A percentile compares a stretch with the other conserved stretches of the same genome.
Evolutionary conservation across 2,797 vertebrate species (phyloP).

Genomic region (Falco novaeseelandiae): DNA sequence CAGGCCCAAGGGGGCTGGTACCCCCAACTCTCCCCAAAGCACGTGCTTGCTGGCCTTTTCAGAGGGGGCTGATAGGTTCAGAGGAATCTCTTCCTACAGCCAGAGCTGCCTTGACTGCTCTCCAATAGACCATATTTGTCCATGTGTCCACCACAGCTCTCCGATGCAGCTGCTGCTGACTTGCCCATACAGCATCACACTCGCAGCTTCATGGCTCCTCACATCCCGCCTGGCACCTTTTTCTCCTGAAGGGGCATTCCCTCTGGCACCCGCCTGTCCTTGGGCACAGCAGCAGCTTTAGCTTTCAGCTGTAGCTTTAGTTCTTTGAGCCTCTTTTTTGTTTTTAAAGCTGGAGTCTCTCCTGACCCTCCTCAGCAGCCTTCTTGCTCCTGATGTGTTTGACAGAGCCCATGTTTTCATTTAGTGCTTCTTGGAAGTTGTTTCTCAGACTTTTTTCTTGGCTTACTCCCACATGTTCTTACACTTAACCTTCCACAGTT

Average conservation of each 20-base stretch:
- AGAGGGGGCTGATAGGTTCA: background rate
- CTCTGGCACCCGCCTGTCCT: background rate
- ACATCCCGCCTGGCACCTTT: background rate
- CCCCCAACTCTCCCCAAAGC: background rate
- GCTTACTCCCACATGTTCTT: slow-evolving; percentile 15
- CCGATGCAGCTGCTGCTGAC: background rate
- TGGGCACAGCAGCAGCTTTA: background rate
- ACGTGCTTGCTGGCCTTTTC: background rate
- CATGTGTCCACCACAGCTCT: background rate
- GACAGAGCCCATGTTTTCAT: slow-evolving; percentile 49
- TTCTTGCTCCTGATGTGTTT: slow-evolving; percentile 7
- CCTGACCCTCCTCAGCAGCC: background rate
- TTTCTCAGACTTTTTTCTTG: slow-evolving; percentile 65
- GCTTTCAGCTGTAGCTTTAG: background rate
- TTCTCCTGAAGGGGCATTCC: background rate
- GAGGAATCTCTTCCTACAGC: background rate
- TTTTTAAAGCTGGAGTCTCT: background rate
- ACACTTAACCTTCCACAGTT: slow-evolving; percentile 33
- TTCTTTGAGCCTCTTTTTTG: background rate
- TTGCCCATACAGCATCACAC: background rate
- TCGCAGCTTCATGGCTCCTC: background rate
- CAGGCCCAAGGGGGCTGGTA: no score
- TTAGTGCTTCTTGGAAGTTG: slow-evolving; percentile 52
- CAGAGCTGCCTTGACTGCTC: slow-evolving; percentile 21
- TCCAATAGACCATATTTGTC: slow-evolving; percentile 65